A percentile compares a stretch with the other conserved stretches of the same genome.
These are phyloP conservation scores for Exephanes ischioxanthus DNA, from an alignment of 2,888 invertebrate species.

Conservation along the genomic window DNA sequence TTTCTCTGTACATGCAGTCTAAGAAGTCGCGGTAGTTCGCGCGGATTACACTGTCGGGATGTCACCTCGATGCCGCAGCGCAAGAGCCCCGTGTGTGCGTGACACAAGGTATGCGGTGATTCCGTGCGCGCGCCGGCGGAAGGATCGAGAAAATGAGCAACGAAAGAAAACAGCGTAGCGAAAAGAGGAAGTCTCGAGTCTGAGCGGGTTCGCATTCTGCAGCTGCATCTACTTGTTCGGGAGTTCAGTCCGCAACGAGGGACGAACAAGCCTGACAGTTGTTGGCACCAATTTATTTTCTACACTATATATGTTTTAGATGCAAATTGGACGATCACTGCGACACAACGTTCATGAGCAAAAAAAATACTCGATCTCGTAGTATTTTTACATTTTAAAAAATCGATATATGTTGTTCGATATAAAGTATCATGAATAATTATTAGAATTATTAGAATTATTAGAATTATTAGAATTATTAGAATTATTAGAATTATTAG, in stretches of 20 bases:
- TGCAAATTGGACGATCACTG: no score
- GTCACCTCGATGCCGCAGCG: constrained; percentile 35
- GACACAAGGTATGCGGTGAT: constrained; percentile 12
- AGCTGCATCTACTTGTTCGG: neutral
- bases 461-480: no score
- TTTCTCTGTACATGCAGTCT: neutral
- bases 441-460: no score
- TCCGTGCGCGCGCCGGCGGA: neutral
- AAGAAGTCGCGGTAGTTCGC: constrained; percentile 38
- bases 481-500: no score
- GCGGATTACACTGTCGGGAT: constrained; percentile 50
- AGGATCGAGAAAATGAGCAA: constrained; percentile 24
- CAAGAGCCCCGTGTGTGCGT: neutral
- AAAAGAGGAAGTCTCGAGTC: neutral
- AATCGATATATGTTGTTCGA: no score
- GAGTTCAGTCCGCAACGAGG: neutral
- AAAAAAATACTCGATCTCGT: no score
- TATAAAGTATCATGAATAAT: no score
- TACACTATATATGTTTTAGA: no score
- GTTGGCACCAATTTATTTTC: neutral
- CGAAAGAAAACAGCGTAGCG: neutral
- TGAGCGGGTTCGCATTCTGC: neutral
- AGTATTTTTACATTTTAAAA: no score
- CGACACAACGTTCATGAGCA: no score
- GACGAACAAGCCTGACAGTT: neutral